A percentile compares a stretch with the other conserved stretches of the same genome.
Evolutionary conservation across 2,113 vertebrate species (phyloP).

Genomic region (Colius striatus): DNA sequence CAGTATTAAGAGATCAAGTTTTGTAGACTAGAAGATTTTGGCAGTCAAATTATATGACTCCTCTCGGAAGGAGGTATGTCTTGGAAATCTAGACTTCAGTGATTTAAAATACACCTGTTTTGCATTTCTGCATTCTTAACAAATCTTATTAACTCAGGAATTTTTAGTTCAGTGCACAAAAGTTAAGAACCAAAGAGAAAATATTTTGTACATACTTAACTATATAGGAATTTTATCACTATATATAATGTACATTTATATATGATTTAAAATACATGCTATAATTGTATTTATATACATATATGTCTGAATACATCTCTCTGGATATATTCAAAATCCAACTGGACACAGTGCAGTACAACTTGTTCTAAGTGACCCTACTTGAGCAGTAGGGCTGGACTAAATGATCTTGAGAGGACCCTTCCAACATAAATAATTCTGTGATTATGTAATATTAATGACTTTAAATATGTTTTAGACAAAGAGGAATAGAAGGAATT

Average conservation of each 20-base stretch:
- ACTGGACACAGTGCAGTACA: not conserved
- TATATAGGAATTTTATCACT: not conserved
- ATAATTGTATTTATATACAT: not conserved
- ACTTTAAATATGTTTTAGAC: not conserved
- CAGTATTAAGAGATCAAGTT: not conserved
- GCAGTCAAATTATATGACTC: not conserved
- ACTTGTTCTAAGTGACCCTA: not conserved
- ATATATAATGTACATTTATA: not conserved
- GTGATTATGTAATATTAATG: not conserved
- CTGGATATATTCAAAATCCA: not conserved
- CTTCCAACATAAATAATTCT: too few relatives aligned
- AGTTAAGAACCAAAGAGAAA: not conserved
- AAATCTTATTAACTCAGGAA: not conserved
- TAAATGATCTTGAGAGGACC: too few relatives aligned
- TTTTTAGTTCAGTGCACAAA: not conserved
- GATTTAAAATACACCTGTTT: not conserved
- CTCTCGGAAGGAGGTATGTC: accelerated
- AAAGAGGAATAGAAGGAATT: not conserved
- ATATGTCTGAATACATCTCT: not conserved
- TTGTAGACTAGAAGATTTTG: not conserved
- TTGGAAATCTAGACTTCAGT: not conserved
- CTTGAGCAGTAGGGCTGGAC: not conserved
- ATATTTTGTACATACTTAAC: not conserved
- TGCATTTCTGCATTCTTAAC: not conserved
- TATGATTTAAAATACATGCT: not conserved